phyloP scores from a whole-genome alignment of 2,888 invertebrate genomes.

The Tachina fera region DNA sequence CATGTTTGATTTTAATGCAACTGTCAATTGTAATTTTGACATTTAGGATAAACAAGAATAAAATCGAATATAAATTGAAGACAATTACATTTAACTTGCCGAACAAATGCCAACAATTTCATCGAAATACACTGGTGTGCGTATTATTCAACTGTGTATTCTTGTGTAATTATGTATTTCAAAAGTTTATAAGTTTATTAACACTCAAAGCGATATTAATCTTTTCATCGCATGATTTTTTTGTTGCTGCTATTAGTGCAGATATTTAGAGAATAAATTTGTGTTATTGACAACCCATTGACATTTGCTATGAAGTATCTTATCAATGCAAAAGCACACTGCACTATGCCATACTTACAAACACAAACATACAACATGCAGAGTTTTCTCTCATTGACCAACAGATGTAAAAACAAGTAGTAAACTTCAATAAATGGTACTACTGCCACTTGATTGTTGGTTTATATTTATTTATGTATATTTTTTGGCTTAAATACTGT shows the following conservation, averaged over 20 bases:
- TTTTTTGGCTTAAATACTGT: slow-evolving; percentile 29
- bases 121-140: slow-evolving; percentile 1
- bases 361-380: background rate
- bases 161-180: slow-evolving; percentile 19
- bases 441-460: slow-evolving; percentile 29
- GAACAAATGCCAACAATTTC: slow-evolving; percentile 20
- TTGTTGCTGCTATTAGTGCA: slow-evolving; percentile 31
- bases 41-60: slow-evolving; percentile 64
- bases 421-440: slow-evolving; percentile 27
- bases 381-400: background rate
- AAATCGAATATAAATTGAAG: slow-evolving; percentile 56
- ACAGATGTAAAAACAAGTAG: slow-evolving; percentile 8
- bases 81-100: slow-evolving; percentile 62
- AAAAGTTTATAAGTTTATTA: slow-evolving; percentile 62
- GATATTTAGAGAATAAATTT: slow-evolving; percentile 51
- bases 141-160: slow-evolving; percentile 14
- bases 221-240: slow-evolving; percentile 49
- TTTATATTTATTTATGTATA: slow-evolving; percentile 22
- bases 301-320: slow-evolving; percentile 64
- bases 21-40: slow-evolving; percentile 65
- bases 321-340: slow-evolving; percentile 28
- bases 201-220: slow-evolving; percentile 58
- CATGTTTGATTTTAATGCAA: slow-evolving; percentile 58
- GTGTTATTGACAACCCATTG: slow-evolving; percentile 68
- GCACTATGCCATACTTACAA: background rate